These are phyloP conservation scores for Pachliopta kotzebuea DNA, from an alignment of 2,888 invertebrate species.

Conservation along the genomic window DNA sequence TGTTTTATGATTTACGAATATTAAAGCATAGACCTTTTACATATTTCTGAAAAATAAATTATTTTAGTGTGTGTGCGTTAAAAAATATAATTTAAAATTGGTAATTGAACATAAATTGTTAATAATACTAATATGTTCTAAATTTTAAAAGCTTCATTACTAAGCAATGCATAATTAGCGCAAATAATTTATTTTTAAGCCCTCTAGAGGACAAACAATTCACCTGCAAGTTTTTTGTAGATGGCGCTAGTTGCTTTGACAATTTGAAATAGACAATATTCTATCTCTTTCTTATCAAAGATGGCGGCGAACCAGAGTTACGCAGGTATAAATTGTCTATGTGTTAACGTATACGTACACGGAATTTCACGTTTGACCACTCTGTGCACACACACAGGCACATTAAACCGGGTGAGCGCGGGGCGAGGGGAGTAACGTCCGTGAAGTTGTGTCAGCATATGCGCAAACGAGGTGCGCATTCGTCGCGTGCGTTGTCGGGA, in stretches of 20 bases:
- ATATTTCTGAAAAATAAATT: neutral
- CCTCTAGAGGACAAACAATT: slow-evolving; percentile 34
- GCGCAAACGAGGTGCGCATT: slow-evolving; percentile 91
- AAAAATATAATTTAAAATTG: too few relatives aligned
- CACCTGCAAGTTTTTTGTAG: slow-evolving; percentile 37
- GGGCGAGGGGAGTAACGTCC: slow-evolving; percentile 78
- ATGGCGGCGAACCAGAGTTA: slow-evolving; percentile 76
- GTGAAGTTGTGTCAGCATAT: slow-evolving; percentile 86
- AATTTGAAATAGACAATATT: slow-evolving; percentile 50
- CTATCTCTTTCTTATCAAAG: slow-evolving; percentile 63
- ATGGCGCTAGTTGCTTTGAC: slow-evolving; percentile 47
- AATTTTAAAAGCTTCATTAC: too few relatives aligned
- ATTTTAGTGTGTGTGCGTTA: too few relatives aligned
- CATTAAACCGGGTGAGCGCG: slow-evolving; percentile 68
- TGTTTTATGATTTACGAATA: too few relatives aligned
- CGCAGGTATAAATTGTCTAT: slow-evolving; percentile 67
- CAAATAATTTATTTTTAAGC: slow-evolving; percentile 24
- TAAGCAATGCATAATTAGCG: neutral
- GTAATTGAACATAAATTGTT: too few relatives aligned
- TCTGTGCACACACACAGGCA: slow-evolving; percentile 65
- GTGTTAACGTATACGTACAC: slow-evolving; percentile 71
- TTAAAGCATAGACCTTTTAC: too few relatives aligned
- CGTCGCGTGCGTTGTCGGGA: slow-evolving; percentile 95
- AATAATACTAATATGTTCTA: too few relatives aligned
- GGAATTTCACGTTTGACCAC: slow-evolving; percentile 81